phyloP scores from a whole-genome alignment of 2,113 vertebrate genomes.

The Pollachius pollachius region DNA sequence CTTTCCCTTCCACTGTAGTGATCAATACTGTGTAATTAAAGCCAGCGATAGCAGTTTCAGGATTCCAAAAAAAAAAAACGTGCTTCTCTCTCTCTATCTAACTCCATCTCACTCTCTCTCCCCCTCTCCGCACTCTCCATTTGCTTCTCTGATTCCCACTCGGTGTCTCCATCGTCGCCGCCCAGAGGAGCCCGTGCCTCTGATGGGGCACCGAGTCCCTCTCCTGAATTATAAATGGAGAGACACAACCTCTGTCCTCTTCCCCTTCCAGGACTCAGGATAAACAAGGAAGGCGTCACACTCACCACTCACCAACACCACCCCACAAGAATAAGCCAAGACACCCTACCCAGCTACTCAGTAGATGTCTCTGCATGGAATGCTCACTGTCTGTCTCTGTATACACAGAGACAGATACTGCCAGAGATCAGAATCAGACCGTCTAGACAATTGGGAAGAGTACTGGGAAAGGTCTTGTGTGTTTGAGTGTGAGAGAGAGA shows the following conservation, averaged over 20 bases:
- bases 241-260: neutral
- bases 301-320: neutral
- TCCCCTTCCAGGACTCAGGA: slow-evolving; percentile 7
- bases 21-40: slow-evolving; percentile 73
- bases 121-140: neutral
- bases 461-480: too few species aligned
- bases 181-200: slow-evolving; percentile 1
- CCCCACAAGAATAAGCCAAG: slow-evolving; percentile 2
- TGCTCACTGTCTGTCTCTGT: neutral
- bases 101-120: neutral
- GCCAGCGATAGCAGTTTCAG: slow-evolving; percentile 46
- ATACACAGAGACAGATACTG: neutral
- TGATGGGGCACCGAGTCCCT: slow-evolving; percentile 21
- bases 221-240: slow-evolving; percentile 30
- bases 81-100: slow-evolving; percentile 22
- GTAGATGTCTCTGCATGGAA: neutral
- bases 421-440: too few species aligned
- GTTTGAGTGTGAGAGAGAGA: too few species aligned
- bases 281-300: slow-evolving; percentile 12
- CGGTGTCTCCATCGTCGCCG: slow-evolving; percentile 25
- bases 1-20: slow-evolving; percentile 28
- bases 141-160: neutral
- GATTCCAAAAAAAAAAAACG: slow-evolving; percentile 34
- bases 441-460: too few species aligned
- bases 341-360: neutral